Conservation (phyloP, 2,797 vertebrate genomes). For the Holocentrus rufus region DNA sequence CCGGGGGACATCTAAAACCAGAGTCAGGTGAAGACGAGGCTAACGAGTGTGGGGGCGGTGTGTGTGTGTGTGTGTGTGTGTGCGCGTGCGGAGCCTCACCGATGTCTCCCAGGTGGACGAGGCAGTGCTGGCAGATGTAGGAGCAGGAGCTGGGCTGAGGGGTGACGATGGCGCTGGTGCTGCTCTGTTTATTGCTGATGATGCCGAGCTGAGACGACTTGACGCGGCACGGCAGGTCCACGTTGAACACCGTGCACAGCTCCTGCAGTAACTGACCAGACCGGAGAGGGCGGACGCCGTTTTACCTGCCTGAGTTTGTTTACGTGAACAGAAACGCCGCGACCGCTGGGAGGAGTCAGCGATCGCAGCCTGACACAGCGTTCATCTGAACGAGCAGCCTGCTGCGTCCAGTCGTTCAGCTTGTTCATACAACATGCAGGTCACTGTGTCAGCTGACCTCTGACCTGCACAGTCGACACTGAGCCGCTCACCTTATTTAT, state of each 20-base stretch:
- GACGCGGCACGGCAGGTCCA: slow-evolving; percentile 96
- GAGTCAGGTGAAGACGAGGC: too few species aligned
- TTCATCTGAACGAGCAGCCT: too few species aligned
- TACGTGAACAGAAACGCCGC: not conserved
- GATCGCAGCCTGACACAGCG: not conserved
- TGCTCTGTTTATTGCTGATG: slow-evolving; percentile 95
- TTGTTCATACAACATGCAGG: too few species aligned
- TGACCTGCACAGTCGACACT: too few species aligned
- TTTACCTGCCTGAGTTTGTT: too few species aligned
- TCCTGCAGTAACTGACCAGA: slow-evolving; percentile 91
- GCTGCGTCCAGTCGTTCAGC: too few species aligned
- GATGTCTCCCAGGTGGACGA: slow-evolving; percentile 99
- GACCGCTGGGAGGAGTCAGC: too few species aligned
- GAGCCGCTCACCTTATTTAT: too few species aligned
- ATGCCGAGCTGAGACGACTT: slow-evolving; percentile 98
- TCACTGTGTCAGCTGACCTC: too few species aligned
- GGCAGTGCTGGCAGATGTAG: slow-evolving; percentile 99
- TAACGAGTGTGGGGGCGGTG: too few species aligned
- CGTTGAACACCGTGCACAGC: slow-evolving; percentile 97
- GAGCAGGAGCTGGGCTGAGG: slow-evolving; percentile 99
- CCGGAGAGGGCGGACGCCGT: not conserved
- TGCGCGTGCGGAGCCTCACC: slow-evolving; percentile 84
- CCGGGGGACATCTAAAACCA: too few species aligned
- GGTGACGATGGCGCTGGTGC: slow-evolving; percentile 91
- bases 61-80: too few species aligned